Evolutionary conservation across 2,113 vertebrate species (phyloP).

Genomic region (Campylomormyrus numenius): DNA sequence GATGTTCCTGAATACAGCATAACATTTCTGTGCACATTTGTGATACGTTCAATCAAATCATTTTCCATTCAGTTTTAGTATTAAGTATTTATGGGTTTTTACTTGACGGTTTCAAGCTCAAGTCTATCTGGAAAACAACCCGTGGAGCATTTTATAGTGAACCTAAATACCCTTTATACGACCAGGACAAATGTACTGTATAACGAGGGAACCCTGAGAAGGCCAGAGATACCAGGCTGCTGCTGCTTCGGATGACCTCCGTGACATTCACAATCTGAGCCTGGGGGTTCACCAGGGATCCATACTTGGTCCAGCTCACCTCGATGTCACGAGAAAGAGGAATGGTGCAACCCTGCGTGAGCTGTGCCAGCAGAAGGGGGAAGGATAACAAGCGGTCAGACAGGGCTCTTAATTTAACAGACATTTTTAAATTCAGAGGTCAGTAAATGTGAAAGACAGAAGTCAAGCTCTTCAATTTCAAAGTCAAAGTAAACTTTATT

Average conservation of each 20-base stretch:
- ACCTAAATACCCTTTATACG: not conserved
- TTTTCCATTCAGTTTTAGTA: not conserved
- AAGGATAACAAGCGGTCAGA: not conserved
- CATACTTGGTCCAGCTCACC: conserved; percentile 85
- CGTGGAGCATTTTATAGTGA: not conserved
- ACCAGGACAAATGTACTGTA: not conserved
- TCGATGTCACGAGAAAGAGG: conserved; percentile 72
- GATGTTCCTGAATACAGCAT: not conserved
- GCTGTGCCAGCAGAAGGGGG: conserved; percentile 36
- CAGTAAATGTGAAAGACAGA: not conserved
- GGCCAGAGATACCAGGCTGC: conserved; percentile 49
- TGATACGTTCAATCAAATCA: not conserved
- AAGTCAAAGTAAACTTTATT: too few species aligned
- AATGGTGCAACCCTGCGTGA: conserved; percentile 63
- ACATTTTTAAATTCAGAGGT: not conserved
- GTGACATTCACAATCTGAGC: conserved; percentile 74
- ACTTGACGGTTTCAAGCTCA: not conserved
- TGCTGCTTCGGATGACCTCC: conserved; percentile 56
- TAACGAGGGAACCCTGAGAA: not conserved
- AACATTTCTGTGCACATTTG: not conserved
- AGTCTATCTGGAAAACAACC: not conserved
- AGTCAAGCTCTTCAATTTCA: not conserved
- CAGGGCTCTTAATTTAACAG: not conserved
- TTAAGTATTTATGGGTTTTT: not conserved
- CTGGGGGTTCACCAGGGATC: conserved; percentile 81